phyloP scores from a whole-genome alignment of 2,113 vertebrate genomes.

The Saccopteryx bilineata region DNA sequence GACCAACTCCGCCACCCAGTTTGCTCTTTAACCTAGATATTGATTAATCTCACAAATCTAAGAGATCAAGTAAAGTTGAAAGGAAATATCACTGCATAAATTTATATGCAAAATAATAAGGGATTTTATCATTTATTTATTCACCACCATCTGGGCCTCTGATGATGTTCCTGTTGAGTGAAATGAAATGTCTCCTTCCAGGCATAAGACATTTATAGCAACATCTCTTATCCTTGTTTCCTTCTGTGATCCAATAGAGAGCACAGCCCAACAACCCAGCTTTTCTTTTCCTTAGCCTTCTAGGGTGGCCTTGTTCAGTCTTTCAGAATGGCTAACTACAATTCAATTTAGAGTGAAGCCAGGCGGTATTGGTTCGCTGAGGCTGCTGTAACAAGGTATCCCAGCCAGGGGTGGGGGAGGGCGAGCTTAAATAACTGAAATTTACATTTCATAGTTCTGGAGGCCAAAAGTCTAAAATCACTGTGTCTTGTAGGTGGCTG shows the following conservation, averaged over 20 bases:
- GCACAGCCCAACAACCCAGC: fast-evolving
- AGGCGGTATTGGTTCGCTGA: neutral
- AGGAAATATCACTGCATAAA: neutral
- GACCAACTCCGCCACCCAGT: neutral
- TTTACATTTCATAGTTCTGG: constrained; percentile 1
- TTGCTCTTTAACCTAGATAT: neutral
- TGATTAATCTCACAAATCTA: neutral
- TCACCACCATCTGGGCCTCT: neutral
- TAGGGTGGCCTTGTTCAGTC: neutral
- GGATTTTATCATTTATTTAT: neutral
- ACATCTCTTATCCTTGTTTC: neutral
- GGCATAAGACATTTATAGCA: neutral
- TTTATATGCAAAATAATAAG: neutral
- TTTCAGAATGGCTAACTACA: neutral
- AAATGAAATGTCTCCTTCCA: neutral
- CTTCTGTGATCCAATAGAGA: neutral
- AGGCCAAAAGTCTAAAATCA: neutral
- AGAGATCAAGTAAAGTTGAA: neutral
- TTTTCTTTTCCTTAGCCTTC: constrained; percentile 35
- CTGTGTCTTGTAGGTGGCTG: neutral
- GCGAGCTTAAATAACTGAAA: neutral
- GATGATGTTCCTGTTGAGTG: neutral
- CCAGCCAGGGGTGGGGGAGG: too few relatives aligned
- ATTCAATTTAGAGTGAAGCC: neutral
- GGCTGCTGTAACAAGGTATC: neutral